These are phyloP conservation scores for Notospermus geniculatus DNA, from an alignment of 1,140 invertebrate species.

Conservation along the genomic window DNA sequence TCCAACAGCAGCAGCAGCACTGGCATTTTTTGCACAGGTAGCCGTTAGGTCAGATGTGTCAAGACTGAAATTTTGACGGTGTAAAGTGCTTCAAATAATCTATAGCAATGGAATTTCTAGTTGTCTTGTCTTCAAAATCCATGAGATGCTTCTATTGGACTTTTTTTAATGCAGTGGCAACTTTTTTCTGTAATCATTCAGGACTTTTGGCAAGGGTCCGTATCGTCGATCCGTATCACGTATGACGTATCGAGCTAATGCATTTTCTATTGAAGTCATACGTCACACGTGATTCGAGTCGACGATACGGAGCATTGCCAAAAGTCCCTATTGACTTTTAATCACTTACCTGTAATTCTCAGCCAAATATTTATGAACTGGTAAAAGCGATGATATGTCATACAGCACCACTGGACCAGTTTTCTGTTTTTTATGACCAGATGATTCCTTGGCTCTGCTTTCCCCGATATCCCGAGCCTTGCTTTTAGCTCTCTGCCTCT, in stretches of 20 bases:
- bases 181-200: no score
- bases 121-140: background rate
- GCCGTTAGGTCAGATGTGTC: constrained; percentile 61
- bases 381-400: constrained; percentile 73
- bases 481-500: constrained; percentile 9
- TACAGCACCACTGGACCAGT: constrained; percentile 72
- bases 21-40: constrained; percentile 80
- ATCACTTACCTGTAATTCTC: constrained; percentile 78
- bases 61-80: constrained; percentile 62
- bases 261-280: no score
- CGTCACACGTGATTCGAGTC: no score
- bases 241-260: no score
- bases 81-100: no score
- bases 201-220: no score
- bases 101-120: no score
- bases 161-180: no score
- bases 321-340: no score
- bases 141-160: no score
- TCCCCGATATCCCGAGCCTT: constrained; percentile 8
- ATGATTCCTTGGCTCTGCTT: background rate
- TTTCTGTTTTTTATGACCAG: constrained; percentile 32
- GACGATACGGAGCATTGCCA: no score
- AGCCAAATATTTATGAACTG: constrained; percentile 74
- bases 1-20: constrained; percentile 69
- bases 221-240: no score